These are phyloP conservation scores for Myzus persicae DNA, from an alignment of 1,140 invertebrate genomes.

Conservation along the genomic window DNA sequence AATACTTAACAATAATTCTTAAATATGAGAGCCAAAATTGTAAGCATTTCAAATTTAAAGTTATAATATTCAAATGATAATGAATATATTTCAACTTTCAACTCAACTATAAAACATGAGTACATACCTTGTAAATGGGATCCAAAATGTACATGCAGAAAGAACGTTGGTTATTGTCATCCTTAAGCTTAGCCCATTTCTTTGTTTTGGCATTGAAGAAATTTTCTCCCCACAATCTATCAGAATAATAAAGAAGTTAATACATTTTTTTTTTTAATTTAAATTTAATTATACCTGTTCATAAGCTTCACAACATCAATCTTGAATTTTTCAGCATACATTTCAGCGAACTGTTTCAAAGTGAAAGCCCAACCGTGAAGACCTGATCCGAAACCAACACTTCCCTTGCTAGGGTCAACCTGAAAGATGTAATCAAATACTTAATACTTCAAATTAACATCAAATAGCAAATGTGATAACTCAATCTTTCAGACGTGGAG, in stretches of 20 bases:
- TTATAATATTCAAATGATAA: too few species aligned
- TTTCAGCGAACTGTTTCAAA: conserved; percentile 98
- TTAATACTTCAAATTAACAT: not conserved
- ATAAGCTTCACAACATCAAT: conserved; percentile 97
- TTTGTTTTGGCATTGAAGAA: conserved; percentile 98
- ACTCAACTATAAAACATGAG: not conserved
- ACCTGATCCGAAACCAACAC: conserved; percentile 98
- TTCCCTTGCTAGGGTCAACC: conserved; percentile 96
- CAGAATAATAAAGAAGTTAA: not conserved
- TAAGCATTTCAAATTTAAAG: too few species aligned
- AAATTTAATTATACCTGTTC: conserved; percentile 70
- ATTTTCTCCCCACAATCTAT: conserved; percentile 92
- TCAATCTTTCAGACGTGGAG: conserved; percentile 49
- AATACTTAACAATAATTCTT: not conserved
- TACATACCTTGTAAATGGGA: conserved; percentile 94
- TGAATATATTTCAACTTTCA: not conserved
- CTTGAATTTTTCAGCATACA: conserved; percentile 99
- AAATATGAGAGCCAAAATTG: not conserved
- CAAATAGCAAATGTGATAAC: not conserved
- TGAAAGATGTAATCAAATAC: conserved; percentile 62
- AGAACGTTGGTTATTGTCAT: conserved; percentile 90
- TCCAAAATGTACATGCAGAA: conserved; percentile 99
- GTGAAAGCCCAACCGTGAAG: conserved; percentile 99
- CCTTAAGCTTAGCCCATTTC: conserved; percentile 95
- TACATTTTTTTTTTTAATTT: not conserved